These are phyloP conservation scores for Idris sp. DNA, from an alignment of 1,140 invertebrate species.

Conservation along the genomic window DNA sequence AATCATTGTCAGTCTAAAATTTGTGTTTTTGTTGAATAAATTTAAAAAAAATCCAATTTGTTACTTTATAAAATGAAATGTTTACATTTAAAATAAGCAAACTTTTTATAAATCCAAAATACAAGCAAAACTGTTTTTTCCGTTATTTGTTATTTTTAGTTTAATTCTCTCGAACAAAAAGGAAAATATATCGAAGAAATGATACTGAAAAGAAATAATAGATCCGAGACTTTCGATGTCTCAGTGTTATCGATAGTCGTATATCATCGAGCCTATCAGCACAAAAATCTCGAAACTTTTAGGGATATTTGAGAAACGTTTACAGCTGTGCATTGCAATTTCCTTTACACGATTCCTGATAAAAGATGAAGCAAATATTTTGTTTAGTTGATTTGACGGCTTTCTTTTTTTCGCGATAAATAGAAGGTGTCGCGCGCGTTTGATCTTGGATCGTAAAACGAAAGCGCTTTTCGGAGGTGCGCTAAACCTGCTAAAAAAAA, in stretches of 20 bases:
- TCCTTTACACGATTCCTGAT: slow-evolving; percentile 47
- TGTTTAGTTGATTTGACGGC: too few species aligned
- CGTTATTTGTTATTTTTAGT: slow-evolving; percentile 30
- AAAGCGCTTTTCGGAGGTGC: slow-evolving; percentile 55
- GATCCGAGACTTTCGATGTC: slow-evolving; percentile 73
- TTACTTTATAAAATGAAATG: too few species aligned
- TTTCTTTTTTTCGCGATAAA: slow-evolving; percentile 31
- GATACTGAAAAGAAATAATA: slow-evolving; percentile 65
- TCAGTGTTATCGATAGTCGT: slow-evolving; percentile 73
- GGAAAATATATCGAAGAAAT: slow-evolving; percentile 50
- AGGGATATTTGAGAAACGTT: slow-evolving; percentile 58
- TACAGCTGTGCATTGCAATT: slow-evolving; percentile 62
- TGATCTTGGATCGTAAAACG: slow-evolving; percentile 66
- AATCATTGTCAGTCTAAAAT: too few species aligned
- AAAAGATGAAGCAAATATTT: too few species aligned
- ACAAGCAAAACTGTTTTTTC: slow-evolving; percentile 15
- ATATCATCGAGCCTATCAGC: slow-evolving; percentile 75
- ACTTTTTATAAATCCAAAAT: too few species aligned
- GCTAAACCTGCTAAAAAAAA: slow-evolving; percentile 41
- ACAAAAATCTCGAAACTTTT: slow-evolving; percentile 71
- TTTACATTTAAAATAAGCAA: too few species aligned
- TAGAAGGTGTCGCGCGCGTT: too few species aligned
- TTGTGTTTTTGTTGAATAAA: too few species aligned
- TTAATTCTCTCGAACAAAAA: slow-evolving; percentile 23
- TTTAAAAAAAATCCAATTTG: too few species aligned